These are phyloP conservation scores for Rhabdornis inornatus DNA, from an alignment of 2,113 vertebrate species.

Conservation along the genomic window DNA sequence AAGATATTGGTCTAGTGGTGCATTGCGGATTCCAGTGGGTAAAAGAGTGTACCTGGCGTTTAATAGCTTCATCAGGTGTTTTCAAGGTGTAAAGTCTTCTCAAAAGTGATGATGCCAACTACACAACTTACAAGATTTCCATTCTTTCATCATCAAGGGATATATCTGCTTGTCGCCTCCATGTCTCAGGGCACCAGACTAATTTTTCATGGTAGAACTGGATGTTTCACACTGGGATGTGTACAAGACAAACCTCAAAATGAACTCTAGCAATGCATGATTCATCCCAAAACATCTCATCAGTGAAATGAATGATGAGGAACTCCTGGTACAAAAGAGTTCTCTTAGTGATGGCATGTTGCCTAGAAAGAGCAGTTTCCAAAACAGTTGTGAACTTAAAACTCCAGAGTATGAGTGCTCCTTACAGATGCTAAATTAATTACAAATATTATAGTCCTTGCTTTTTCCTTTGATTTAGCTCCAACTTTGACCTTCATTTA, in stretches of 20 bases:
- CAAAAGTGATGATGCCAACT: not conserved
- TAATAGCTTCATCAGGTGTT: not conserved
- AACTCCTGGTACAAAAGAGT: not conserved
- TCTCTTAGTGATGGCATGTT: not conserved
- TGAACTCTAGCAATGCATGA: not conserved
- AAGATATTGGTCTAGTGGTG: not conserved
- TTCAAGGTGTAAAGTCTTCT: not conserved
- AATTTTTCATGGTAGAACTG: not conserved
- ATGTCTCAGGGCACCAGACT: not conserved
- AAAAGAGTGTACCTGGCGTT: not conserved
- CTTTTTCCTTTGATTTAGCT: not conserved
- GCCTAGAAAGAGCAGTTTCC: slow-evolving; percentile 21
- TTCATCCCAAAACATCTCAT: not conserved
- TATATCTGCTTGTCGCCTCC: not conserved
- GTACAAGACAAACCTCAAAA: not conserved
- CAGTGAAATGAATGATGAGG: slow-evolving; percentile 11
- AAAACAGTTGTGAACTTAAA: not conserved
- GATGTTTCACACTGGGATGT: not conserved
- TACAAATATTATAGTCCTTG: not conserved
- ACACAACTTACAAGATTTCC: not conserved
- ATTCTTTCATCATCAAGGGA: not conserved
- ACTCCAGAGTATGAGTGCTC: not conserved
- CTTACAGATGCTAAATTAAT: not conserved
- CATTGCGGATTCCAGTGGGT: not conserved
- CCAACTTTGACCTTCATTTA: not conserved